Evolutionary conservation across 1,140 invertebrate genomes (phyloP).

Genomic region (Lamellibrachia luymesi): DNA sequence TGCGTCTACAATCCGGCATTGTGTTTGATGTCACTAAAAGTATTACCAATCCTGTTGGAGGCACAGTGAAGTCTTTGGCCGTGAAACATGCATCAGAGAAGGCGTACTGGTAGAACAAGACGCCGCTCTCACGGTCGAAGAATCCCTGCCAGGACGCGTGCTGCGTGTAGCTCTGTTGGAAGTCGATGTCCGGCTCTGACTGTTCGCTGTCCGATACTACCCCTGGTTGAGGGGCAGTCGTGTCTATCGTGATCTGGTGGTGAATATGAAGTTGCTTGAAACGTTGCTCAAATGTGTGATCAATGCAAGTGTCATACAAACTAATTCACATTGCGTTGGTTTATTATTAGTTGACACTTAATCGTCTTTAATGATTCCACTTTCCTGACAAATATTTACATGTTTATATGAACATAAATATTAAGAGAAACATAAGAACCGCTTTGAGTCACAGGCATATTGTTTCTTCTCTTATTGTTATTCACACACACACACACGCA

Average conservation of each 20-base stretch:
- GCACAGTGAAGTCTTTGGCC: neutral
- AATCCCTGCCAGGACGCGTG: neutral
- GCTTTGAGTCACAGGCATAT: no score
- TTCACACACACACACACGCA: neutral
- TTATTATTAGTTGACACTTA: no score
- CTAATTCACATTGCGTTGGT: no score
- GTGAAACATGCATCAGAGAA: neutral
- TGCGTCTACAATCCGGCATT: no score
- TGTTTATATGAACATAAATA: no score
- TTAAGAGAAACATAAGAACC: no score
- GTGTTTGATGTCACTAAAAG: no score
- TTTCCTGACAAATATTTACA: no score
- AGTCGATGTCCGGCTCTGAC: neutral
- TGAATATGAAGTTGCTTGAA: neutral
- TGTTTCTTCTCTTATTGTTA: neutral
- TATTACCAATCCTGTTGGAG: neutral
- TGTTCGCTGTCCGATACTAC: neutral
- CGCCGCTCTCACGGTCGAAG: neutral
- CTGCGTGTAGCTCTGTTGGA: neutral
- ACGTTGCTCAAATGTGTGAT: neutral
- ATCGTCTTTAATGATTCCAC: no score
- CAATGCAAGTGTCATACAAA: no score
- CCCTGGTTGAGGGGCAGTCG: neutral
- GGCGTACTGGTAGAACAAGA: neutral
- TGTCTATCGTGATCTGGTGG: conserved; percentile 10